Base-by-base conservation (phyloP, 2,797 vertebrate species). In the Psittacula derbiana region DNA sequence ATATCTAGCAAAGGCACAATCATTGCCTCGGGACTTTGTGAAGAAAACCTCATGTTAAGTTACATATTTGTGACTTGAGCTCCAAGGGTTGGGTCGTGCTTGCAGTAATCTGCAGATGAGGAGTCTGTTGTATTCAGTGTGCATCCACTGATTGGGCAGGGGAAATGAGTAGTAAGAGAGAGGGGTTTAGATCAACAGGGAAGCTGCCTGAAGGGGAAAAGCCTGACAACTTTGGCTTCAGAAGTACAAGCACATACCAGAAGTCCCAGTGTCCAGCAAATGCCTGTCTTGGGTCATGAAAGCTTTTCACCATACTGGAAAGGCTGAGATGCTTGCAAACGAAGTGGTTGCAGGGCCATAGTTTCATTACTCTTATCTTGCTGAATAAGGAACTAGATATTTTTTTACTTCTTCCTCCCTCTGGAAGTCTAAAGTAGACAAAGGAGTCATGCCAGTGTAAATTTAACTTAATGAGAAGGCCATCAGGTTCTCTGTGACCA, bases 1-100 rank as follows among this genome's bases (percentile, higher is more conserved):
- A 94, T 82, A 92, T 60, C 80, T 80, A 86, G 69, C 6, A 60
- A 88, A 80, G 57, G 61, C 89, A 82, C 49, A 95, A 72, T 89
- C 83, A 24, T 52, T 88, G 83, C 88, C 87, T 93, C 16, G 1
- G 52, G 66, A 80, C 64, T 92, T 88, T 2, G 4, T 74, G 64
- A 84, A 14, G 64, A 71, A 95, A 94, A 65, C 30, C 72, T 93
- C 66, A 70, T 49, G 60, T 81, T 69, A 72, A 95, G 88, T 62
- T 71, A 31, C 52, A 1, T 73, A 60, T 86, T 88, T 89, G 76
- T 92, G 88, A 91, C 33, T 89, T 23, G 25, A 80, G 50, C 80
- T 90, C 55, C 52, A 60, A 33, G 57, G n/a, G 18, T 80, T 90
- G 57, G 47, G 13, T 41, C 0, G 1, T 36, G 28, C 57, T 76